Percentiles rank a stretch among this genome's conserved stretches.
These are phyloP conservation scores for Matsumyia berberina DNA, from an alignment of 2,888 invertebrate genomes.

Conservation along the genomic window DNA sequence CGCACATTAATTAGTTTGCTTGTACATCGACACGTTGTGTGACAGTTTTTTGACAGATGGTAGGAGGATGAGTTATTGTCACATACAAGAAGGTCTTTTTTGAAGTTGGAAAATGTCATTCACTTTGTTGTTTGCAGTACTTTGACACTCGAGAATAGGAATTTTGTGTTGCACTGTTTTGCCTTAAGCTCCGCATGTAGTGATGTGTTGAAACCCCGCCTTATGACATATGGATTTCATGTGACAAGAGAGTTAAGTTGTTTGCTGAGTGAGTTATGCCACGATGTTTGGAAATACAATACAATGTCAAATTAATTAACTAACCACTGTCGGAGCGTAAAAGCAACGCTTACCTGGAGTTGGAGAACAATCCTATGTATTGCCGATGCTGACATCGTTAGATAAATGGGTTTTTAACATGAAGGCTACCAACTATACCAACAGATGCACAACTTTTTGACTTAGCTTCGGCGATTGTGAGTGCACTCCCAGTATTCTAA, in stretches of 20 bases:
- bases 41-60: slow-evolving; percentile 28
- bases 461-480: too few relatives aligned
- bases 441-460: too few relatives aligned
- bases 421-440: too few relatives aligned
- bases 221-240: not conserved
- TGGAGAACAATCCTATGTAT: too few relatives aligned
- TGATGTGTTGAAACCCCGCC: not conserved
- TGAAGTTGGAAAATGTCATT: slow-evolving; percentile 10
- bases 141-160: slow-evolving; percentile 2
- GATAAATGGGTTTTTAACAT: too few relatives aligned
- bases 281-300: not conserved
- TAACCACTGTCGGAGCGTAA: not conserved
- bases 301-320: not conserved
- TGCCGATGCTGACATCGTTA: too few relatives aligned
- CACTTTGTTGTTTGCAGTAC: slow-evolving; percentile 7
- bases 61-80: not conserved
- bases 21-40: slow-evolving; percentile 9
- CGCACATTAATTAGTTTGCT: slow-evolving; percentile 41
- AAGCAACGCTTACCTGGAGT: too few relatives aligned
- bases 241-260: not conserved
- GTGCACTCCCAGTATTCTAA: too few relatives aligned
- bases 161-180: too few relatives aligned
- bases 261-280: not conserved
- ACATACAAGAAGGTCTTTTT: not conserved
- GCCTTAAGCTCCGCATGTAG: not conserved